These are phyloP conservation scores for Drosophila parthenogenetica DNA, from an alignment of 2,888 invertebrate species.

Conservation along the genomic window DNA sequence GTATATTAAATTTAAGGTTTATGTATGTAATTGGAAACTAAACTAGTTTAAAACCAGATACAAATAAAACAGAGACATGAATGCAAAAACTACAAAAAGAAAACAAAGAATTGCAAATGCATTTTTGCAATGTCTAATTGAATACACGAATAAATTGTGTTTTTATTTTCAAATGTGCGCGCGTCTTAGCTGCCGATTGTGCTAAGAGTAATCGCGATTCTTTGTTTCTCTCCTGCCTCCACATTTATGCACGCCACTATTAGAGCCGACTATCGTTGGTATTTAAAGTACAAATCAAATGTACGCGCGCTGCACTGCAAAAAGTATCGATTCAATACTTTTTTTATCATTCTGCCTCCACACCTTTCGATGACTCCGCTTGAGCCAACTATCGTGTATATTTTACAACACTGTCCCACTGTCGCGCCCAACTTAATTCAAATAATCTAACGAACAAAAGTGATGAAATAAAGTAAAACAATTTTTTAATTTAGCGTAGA, in stretches of 20 bases:
- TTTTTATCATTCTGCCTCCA: too few relatives aligned
- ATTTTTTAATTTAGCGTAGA: background rate
- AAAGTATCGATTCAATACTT: too few relatives aligned
- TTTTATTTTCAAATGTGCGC: too few relatives aligned
- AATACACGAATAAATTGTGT: too few relatives aligned
- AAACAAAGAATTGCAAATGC: background rate
- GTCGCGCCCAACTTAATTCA: background rate
- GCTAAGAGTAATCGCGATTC: too few relatives aligned
- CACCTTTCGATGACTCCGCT: background rate
- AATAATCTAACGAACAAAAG: background rate
- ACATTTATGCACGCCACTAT: too few relatives aligned
- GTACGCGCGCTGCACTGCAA: too few relatives aligned
- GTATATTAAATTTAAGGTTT: constrained; percentile 55
- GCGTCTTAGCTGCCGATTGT: too few relatives aligned
- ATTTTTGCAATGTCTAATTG: too few relatives aligned
- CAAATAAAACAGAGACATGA: constrained; percentile 50
- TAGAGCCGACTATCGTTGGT: too few relatives aligned
- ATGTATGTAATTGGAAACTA: constrained; percentile 58
- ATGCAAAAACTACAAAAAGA: constrained; percentile 30
- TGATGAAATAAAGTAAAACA: background rate
- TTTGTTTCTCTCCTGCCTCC: too few relatives aligned
- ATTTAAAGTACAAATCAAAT: too few relatives aligned
- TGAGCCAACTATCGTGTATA: background rate
- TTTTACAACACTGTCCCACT: background rate
- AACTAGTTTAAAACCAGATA: constrained; percentile 52